phyloP scores from a whole-genome alignment of 1,140 invertebrate genomes.

The Epicauta chinensis region DNA sequence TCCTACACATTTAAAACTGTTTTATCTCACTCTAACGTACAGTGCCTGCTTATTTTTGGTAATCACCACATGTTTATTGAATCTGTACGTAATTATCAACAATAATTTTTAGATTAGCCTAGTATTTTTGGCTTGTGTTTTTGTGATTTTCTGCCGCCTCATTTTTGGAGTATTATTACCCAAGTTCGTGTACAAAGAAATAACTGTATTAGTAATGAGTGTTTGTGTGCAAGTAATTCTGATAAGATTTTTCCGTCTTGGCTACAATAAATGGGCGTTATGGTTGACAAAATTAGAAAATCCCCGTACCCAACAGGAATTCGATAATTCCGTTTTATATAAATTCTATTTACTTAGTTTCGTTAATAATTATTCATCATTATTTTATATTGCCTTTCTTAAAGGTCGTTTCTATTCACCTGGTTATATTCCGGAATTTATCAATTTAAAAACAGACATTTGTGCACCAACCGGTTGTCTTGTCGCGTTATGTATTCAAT shows the following conservation, averaged over 20 bases:
- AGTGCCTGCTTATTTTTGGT: slow-evolving; percentile 74
- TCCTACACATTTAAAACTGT: slow-evolving; percentile 75
- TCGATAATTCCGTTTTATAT: slow-evolving; percentile 89
- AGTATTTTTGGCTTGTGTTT: slow-evolving; percentile 8
- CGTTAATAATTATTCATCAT: slow-evolving; percentile 95
- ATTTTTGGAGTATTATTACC: background rate
- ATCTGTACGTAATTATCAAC: background rate
- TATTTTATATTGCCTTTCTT: slow-evolving; percentile 97
- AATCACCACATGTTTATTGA: slow-evolving; percentile 21
- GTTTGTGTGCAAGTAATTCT: slow-evolving; percentile 76
- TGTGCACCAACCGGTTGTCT: slow-evolving; percentile 29
- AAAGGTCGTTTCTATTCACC: slow-evolving; percentile 47
- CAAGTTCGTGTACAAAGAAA: background rate
- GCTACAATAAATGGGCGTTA: slow-evolving; percentile 76
- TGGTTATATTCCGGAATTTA: background rate
- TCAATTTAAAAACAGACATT: slow-evolving; percentile 17
- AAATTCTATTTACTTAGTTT: slow-evolving; percentile 97
- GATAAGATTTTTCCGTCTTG: slow-evolving; percentile 57
- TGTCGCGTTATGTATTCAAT: slow-evolving; percentile 20
- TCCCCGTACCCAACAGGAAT: slow-evolving; percentile 89
- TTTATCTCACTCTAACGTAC: slow-evolving; percentile 72
- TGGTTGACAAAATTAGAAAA: slow-evolving; percentile 90
- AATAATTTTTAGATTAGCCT: slow-evolving; percentile 15
- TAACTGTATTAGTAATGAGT: slow-evolving; percentile 41
- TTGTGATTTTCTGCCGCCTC: background rate